Percentiles rank a stretch among this genome's conserved stretches.
phyloP scores from a whole-genome alignment of 2,888 invertebrate genomes.

The Drosophila histrio region DNA sequence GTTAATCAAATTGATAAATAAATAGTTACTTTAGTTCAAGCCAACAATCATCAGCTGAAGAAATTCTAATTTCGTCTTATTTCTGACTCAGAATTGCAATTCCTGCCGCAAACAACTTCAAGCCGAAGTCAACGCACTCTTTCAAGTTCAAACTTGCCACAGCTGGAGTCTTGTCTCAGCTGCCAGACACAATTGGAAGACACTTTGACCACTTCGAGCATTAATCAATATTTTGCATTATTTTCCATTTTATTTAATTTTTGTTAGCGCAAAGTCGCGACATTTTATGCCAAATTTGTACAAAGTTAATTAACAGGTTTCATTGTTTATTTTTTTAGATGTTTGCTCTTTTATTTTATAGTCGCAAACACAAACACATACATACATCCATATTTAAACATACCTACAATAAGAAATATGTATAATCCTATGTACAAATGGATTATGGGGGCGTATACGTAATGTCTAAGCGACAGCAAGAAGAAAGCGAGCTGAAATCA shows the following conservation, averaged over 20 bases:
- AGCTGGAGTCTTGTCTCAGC: too few species aligned
- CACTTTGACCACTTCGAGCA: constrained; percentile 45
- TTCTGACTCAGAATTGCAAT: neutral
- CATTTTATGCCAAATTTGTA: constrained; percentile 71
- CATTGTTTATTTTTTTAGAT: constrained; percentile 53
- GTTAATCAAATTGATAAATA: too few species aligned
- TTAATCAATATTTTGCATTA: constrained; percentile 65
- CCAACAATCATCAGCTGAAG: too few species aligned
- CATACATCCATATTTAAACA: neutral
- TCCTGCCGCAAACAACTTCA: neutral
- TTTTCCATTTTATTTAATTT: constrained; percentile 11
- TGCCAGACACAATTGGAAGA: constrained; percentile 30
- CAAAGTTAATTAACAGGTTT: constrained; percentile 75
- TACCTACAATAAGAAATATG: neutral
- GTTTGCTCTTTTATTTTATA: constrained; percentile 40
- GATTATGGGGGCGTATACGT: constrained; percentile 70
- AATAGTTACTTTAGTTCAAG: too few species aligned
- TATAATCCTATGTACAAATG: constrained; percentile 4
- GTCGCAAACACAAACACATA: constrained; percentile 24
- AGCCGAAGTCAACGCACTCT: constrained; percentile 61
- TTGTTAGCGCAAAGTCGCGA: constrained; percentile 50
- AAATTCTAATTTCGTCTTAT: neutral
- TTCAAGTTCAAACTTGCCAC: constrained; percentile 65
- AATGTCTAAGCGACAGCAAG: constrained; percentile 43
- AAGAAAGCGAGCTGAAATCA: constrained; percentile 61